phyloP scores from a whole-genome alignment of 2,888 invertebrate species.

The Platerodrilus igneus region DNA sequence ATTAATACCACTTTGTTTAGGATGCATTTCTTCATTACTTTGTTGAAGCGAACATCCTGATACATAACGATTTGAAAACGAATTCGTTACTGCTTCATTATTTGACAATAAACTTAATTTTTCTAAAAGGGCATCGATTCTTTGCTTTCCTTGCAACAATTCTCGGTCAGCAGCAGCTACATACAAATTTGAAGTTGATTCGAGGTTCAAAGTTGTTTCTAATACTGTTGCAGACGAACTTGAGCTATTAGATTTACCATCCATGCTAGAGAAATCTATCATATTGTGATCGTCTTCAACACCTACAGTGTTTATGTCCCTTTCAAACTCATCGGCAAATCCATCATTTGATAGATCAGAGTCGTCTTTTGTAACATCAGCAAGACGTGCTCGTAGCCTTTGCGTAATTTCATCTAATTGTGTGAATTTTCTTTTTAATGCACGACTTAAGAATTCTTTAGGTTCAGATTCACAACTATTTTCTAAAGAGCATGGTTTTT shows the following conservation, averaged over 20 bases:
- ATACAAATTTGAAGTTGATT: too few relatives aligned
- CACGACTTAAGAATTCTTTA: conserved; percentile 45
- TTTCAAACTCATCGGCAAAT: conserved; percentile 55
- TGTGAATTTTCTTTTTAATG: conserved; percentile 57
- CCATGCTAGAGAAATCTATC: conserved; percentile 35
- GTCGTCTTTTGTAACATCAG: conserved; percentile 54
- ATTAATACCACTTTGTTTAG: conserved; percentile 8
- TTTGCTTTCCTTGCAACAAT: conserved; percentile 37
- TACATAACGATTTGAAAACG: conserved; percentile 38
- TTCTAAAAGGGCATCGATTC: conserved; percentile 43
- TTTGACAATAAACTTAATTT: conserved; percentile 37
- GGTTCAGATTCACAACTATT: too few relatives aligned
- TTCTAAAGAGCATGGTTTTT: too few relatives aligned
- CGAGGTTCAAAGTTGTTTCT: conserved; percentile 2
- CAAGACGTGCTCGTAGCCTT: conserved; percentile 53
- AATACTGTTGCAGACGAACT: conserved; percentile 5
- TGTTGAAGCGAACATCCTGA: conserved; percentile 42
- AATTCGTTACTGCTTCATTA: conserved; percentile 29
- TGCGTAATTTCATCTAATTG: conserved; percentile 62
- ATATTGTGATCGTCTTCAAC: conserved; percentile 44
- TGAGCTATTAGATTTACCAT: conserved; percentile 4
- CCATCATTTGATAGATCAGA: conserved; percentile 47
- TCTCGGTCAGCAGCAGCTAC: conserved; percentile 29
- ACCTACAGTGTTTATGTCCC: conserved; percentile 52
- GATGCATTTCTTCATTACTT: conserved; percentile 8